Conservation (phyloP, 2,888 invertebrate species). For the Ennomos fuscantarius region DNA sequence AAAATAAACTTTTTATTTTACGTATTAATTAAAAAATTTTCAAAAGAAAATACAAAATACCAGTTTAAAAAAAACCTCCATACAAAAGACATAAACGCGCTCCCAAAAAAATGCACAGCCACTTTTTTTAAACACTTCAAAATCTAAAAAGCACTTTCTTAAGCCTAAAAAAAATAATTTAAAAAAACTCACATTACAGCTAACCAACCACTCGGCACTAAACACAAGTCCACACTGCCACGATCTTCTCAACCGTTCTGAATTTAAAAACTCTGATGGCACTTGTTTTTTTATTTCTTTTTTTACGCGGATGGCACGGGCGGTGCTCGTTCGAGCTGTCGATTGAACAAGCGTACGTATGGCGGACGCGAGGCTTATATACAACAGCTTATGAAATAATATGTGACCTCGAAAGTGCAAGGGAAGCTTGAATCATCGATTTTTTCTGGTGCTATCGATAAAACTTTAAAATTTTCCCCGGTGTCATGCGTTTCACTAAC, state of each 20-base stretch:
- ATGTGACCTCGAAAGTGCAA: slow-evolving; percentile 23
- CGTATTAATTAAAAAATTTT: neutral
- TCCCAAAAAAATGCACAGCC: slow-evolving; percentile 3
- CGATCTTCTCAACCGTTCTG: slow-evolving; percentile 29
- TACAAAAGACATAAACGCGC: slow-evolving; percentile 24
- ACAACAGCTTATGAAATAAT: slow-evolving; percentile 50
- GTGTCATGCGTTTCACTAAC: slow-evolving; percentile 6
- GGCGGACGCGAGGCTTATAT: slow-evolving; percentile 44
- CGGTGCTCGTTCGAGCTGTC: slow-evolving; percentile 35
- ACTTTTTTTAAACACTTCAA: slow-evolving; percentile 12
- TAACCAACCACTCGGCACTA: slow-evolving; percentile 37
- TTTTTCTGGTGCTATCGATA: slow-evolving; percentile 13
- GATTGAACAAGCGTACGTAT: slow-evolving; percentile 45
- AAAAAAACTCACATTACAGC: slow-evolving; percentile 36
- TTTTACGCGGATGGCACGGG: slow-evolving; percentile 20
- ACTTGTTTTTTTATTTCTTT: slow-evolving; percentile 20
- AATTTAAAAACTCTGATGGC: slow-evolving; percentile 33
- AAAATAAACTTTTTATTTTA: too few relatives aligned
- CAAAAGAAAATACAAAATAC: neutral
- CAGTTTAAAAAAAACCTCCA: neutral
- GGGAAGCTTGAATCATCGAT: slow-evolving; percentile 21
- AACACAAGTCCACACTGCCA: slow-evolving; percentile 35
- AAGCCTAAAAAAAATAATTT: slow-evolving; percentile 6
- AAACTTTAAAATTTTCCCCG: slow-evolving; percentile 13
- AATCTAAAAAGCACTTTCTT: slow-evolving; percentile 4